phyloP scores from a whole-genome alignment of 2,888 invertebrate genomes.

The Drosophila histrio region DNA sequence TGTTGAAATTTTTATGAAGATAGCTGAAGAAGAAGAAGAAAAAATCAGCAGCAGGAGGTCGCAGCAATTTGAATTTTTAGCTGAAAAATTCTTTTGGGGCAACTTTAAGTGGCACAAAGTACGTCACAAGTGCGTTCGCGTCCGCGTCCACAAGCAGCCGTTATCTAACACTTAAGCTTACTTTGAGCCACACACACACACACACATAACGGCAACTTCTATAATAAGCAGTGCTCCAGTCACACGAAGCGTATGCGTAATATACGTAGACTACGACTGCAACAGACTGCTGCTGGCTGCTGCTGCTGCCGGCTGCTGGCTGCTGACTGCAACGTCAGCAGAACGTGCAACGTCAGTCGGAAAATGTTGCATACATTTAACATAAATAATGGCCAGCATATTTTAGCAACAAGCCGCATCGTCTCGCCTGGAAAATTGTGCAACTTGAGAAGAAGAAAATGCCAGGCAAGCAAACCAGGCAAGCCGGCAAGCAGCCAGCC shows the following conservation, averaged over 20 bases:
- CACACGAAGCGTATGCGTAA: slow-evolving; percentile 22
- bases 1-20: slow-evolving; percentile 71
- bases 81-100: slow-evolving; percentile 36
- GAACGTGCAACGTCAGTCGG: slow-evolving; percentile 24
- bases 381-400: slow-evolving; percentile 64
- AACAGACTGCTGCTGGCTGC: slow-evolving; percentile 4
- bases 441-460: slow-evolving; percentile 34
- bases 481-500: slow-evolving; percentile 2
- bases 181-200: slow-evolving; percentile 11
- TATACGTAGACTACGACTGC: slow-evolving; percentile 5
- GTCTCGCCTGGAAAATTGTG: slow-evolving; percentile 26
- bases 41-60: neutral
- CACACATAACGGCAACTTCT: neutral
- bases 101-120: slow-evolving; percentile 46
- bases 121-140: slow-evolving; percentile 22
- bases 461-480: neutral
- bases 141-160: slow-evolving; percentile 30
- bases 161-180: slow-evolving; percentile 44
- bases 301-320: too few species aligned
- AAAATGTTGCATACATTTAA: slow-evolving; percentile 70
- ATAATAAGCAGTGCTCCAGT: slow-evolving; percentile 5
- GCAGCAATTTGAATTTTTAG: slow-evolving; percentile 49
- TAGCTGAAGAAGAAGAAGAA: neutral
- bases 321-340: slow-evolving; percentile 33
- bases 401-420: slow-evolving; percentile 55